These are phyloP conservation scores for Siderastrea siderea DNA, from an alignment of 92 coral and sea anemone genomes.

Conservation along the genomic window DNA sequence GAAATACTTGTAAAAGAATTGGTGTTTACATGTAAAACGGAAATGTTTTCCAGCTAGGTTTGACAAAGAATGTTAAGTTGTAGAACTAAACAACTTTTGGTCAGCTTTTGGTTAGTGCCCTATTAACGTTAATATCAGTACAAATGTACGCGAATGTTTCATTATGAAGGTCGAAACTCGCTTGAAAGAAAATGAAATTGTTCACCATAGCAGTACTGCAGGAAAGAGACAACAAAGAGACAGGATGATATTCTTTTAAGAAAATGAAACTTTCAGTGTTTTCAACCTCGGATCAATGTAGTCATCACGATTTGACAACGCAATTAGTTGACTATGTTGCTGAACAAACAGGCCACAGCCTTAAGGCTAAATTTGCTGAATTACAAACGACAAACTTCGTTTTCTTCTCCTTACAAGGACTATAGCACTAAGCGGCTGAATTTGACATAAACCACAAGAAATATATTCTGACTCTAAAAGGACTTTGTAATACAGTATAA, in stretches of 20 bases:
- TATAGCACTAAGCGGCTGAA: neutral
- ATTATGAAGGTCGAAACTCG: neutral
- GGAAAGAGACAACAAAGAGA: neutral
- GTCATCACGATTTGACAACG: too few species aligned
- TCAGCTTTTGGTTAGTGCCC: neutral
- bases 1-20: too few species aligned
- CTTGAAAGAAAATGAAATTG: neutral
- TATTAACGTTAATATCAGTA: neutral
- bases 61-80: neutral
- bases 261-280: too few species aligned
- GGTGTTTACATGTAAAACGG: conserved; percentile 4
- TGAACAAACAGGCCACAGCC: neutral
- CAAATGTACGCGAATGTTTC: neutral
- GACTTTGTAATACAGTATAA: neutral
- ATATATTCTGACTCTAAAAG: neutral
- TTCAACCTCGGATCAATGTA: too few species aligned
- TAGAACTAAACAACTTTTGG: neutral
- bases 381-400: neutral
- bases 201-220: neutral
- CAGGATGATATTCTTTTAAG: too few species aligned
- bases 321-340: neutral
- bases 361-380: neutral
- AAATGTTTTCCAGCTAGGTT: neutral
- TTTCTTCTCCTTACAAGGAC: neutral
- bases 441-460: neutral